Percentiles rank a stretch among this genome's conserved stretches.
Conservation (phyloP, 2,797 vertebrate species). For the Crocodylus rhombifer region DNA sequence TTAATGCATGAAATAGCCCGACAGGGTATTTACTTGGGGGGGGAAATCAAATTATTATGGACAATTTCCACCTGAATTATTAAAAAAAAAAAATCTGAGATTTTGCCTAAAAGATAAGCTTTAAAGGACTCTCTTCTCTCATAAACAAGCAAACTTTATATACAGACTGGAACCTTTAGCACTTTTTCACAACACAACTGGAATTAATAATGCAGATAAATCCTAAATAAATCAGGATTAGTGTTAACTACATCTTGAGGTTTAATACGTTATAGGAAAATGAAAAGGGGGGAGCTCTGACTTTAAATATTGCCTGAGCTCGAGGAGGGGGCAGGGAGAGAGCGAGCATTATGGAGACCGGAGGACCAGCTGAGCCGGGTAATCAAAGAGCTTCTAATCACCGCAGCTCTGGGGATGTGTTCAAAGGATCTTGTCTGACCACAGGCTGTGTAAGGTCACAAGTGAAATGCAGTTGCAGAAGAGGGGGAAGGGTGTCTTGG, state of each 20-base stretch:
- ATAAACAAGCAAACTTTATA: conserved; percentile 71
- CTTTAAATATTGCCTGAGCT: background rate
- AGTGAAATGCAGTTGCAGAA: conserved; percentile 46
- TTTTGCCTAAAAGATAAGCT: conserved; percentile 71
- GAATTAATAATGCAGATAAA: conserved; percentile 99
- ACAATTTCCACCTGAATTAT: conserved; percentile 66
- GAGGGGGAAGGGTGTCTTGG: conserved; percentile 64
- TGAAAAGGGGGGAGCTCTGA: conserved; percentile 78
- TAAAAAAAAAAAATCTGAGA: conserved; percentile 66
- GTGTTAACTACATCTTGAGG: conserved; percentile 85
- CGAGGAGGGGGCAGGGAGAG: conserved; percentile 14
- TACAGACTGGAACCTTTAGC: conserved; percentile 62
- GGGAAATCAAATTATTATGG: conserved; percentile 78
- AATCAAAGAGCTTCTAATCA: conserved; percentile 70
- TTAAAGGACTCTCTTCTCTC: conserved; percentile 67
- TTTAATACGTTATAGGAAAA: conserved; percentile 80
- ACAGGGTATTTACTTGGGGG: conserved; percentile 75
- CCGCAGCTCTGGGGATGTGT: conserved; percentile 47
- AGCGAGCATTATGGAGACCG: background rate
- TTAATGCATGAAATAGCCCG: conserved; percentile 95
- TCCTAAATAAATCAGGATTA: conserved; percentile 97
- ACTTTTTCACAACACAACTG: conserved; percentile 80
- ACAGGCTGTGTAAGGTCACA: conserved; percentile 73
- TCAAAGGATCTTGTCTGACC: conserved; percentile 74
- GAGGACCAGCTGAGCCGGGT: conserved; percentile 60